Evolutionary conservation across 2,797 vertebrate genomes (phyloP), one percentile per base, ranked within the genome.

Genomic region (Pangasius sanitwongsei): DNA sequence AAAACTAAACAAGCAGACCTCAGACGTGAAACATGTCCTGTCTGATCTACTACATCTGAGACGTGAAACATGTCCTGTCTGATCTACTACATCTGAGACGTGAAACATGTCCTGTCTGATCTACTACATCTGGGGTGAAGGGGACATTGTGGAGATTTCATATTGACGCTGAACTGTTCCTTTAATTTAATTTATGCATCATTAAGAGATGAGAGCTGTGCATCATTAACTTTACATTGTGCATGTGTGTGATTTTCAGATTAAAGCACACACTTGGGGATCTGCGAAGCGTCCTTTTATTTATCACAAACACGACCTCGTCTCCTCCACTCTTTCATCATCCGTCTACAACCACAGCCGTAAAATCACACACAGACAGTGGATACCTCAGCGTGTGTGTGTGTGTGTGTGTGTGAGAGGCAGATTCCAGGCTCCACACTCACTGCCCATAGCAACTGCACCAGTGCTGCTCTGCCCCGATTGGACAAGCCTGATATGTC

Each of bases 391-490:
- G 83, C 23, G 18, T 59, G 28, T 44, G 37, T 4, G 41, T 75
- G 69, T 59, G 78, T 41, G 77, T 80, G 50, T 9, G n/a, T 57
- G 77, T 75, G 37, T 74, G 41, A 78, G n/a, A 80, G 55, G 41
- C 31, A 87, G 87, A 92, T 90, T 90, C 89, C 85, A 87, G 72
- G 74, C 75, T 85, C 37, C 81, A 72, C 75, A 90, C 80, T 83
- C 77, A 87, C 87, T 87, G 88, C 83, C 95, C 96, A 94, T 97
- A 97, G 96, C 96, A 97, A 97, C 96, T 96, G 94, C 92, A 87
- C 88, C 86, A n/a, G 88, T 89, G 92, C 91, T 90, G 91, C 89
- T 75, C 80, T 83, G 89, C 92, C 77, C 85, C 92, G 85, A 96
- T 96, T 97, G 96, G 96, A 92, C 91, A 87, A 88, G 87, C 50